A percentile compares a stretch with the other conserved stretches of the same genome.
Evolutionary conservation across 1,140 invertebrate species (phyloP).

Genomic region (Arctopsyche grandis): DNA sequence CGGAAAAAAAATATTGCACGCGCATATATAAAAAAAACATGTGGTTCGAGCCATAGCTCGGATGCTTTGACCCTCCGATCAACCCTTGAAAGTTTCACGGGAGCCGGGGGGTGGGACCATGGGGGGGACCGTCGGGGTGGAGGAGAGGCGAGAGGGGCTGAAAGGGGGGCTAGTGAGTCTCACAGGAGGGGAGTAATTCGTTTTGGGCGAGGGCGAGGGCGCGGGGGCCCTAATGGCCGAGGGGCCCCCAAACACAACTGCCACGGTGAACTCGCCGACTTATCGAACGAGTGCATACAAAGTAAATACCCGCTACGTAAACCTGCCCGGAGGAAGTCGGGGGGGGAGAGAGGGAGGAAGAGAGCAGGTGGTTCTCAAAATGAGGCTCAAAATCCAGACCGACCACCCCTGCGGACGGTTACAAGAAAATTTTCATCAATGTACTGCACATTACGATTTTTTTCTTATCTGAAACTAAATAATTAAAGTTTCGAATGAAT

Average conservation of each 20-base stretch:
- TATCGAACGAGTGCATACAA: slow-evolving; percentile 45
- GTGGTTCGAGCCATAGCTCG: neutral
- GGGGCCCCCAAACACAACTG: slow-evolving; percentile 34
- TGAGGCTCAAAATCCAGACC: neutral
- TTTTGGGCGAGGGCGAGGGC: slow-evolving; percentile 22
- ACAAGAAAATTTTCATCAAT: neutral
- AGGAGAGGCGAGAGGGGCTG: neutral
- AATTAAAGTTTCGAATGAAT: no score
- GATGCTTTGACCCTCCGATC: slow-evolving; percentile 22
- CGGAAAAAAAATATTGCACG: no score
- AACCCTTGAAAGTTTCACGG: slow-evolving; percentile 33
- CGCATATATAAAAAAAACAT: no score
- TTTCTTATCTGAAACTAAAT: no score
- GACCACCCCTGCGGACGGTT: neutral
- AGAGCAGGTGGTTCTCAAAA: neutral
- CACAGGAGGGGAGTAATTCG: slow-evolving; percentile 31
- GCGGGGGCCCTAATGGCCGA: slow-evolving; percentile 37
- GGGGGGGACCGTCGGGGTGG: neutral
- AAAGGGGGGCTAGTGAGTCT: neutral
- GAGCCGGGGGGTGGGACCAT: neutral
- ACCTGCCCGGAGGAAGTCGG: neutral
- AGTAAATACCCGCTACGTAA: slow-evolving; percentile 24
- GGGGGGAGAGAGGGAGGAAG: neutral
- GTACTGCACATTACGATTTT: no score
- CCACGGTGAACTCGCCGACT: slow-evolving; percentile 31